Evolutionary conservation across 2,113 vertebrate species (phyloP).

Genomic region (Dasyurus viverrinus): DNA sequence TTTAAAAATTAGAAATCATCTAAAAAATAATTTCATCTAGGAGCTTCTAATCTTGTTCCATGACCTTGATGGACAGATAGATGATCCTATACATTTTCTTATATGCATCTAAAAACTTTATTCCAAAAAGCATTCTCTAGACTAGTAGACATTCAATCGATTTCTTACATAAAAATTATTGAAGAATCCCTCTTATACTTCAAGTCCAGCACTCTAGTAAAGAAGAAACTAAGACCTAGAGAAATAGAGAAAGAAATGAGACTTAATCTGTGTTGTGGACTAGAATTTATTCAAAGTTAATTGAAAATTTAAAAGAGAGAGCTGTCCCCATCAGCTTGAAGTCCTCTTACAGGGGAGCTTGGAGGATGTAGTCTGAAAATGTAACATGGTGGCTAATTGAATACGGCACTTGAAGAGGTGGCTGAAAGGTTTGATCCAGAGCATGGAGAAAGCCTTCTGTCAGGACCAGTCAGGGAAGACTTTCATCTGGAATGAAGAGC

Average conservation of each 20-base stretch:
- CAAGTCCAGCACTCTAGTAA: background rate
- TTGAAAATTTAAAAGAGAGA: background rate
- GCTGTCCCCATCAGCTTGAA: background rate
- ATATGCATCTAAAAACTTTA: no score
- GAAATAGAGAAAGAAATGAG: background rate
- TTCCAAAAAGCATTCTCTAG: no score
- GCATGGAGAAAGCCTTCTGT: background rate
- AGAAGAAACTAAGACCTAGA: background rate
- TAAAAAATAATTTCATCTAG: background rate
- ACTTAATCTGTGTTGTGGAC: background rate
- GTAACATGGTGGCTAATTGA: background rate
- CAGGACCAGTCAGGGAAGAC: background rate
- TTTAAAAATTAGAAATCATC: background rate
- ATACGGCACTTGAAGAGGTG: background rate
- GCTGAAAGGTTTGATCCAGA: background rate
- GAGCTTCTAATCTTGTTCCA: background rate
- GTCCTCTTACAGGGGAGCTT: background rate
- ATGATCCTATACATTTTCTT: no score
- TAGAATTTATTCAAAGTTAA: background rate
- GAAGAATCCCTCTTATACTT: background rate
- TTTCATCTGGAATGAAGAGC: background rate
- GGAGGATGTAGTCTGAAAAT: background rate
- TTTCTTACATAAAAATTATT: background rate
- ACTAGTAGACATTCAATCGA: background rate
- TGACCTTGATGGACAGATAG: background rate